Evolutionary conservation across 2,888 invertebrate species (phyloP).

Genomic region (Philaethria dido): DNA sequence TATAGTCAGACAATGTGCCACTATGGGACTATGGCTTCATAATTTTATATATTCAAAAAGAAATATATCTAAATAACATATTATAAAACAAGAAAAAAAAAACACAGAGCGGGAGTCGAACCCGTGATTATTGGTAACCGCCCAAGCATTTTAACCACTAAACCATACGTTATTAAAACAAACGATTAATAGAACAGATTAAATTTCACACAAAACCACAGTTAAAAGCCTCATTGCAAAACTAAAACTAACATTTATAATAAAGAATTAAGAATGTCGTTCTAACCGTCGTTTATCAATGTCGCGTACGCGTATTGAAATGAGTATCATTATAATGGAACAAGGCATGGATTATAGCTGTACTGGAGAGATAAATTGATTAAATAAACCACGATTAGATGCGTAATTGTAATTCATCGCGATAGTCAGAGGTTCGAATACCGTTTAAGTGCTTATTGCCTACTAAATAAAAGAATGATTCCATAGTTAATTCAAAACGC

Average conservation of each 20-base stretch:
- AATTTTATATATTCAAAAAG: too few species aligned
- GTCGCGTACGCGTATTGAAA: constrained; percentile 17
- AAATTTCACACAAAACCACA: neutral
- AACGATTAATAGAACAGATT: neutral
- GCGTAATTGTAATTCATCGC: neutral
- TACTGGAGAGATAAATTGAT: constrained; percentile 6
- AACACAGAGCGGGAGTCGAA: too few species aligned
- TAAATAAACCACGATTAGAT: neutral
- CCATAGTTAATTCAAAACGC: too few species aligned
- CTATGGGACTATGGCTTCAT: too few species aligned
- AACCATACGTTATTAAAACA: too few species aligned
- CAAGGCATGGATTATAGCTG: constrained; percentile 16
- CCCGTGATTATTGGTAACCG: too few species aligned
- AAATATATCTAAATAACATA: too few species aligned
- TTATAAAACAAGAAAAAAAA: too few species aligned
- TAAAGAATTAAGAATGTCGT: constrained; percentile 6
- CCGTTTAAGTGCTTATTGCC: too few species aligned
- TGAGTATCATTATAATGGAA: constrained; percentile 7
- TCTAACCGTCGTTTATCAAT: constrained; percentile 11
- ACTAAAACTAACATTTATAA: constrained; percentile 15
- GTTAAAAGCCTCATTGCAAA: neutral
- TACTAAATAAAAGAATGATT: too few species aligned
- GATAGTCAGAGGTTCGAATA: neutral
- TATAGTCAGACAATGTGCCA: too few species aligned
- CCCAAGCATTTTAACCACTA: too few species aligned